Conservation (phyloP, 2,113 vertebrate genomes). For the Atrichornis clamosus region DNA sequence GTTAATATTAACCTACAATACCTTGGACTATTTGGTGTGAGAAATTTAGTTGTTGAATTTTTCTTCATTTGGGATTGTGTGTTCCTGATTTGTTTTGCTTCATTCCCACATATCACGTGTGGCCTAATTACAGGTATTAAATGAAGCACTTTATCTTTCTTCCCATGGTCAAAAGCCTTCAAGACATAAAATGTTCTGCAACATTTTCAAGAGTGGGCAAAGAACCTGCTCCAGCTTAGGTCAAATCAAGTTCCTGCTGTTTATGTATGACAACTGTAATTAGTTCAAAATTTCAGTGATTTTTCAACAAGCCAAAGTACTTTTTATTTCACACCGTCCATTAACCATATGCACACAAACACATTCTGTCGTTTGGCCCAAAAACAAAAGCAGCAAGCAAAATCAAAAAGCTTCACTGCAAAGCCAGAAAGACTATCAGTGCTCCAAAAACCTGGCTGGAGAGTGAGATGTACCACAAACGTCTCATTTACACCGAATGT, state of each 20-base stretch:
- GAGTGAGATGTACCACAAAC: not conserved
- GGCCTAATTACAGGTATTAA: not conserved
- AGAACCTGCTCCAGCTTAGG: not conserved
- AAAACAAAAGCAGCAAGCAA: not conserved
- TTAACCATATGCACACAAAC: not conserved
- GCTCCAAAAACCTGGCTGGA: not conserved
- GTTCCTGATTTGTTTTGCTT: not conserved
- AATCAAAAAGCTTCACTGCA: not conserved
- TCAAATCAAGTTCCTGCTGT: not conserved
- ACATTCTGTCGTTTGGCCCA: not conserved
- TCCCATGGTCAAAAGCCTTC: not conserved
- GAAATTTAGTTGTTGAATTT: not conserved
- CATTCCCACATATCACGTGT: not conserved
- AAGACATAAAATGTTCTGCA: not conserved
- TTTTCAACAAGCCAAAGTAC: not conserved
- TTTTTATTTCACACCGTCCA: not conserved
- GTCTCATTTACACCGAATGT: not conserved
- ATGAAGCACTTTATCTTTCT: not conserved
- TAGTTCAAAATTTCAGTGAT: not conserved
- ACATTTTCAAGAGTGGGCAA: not conserved
- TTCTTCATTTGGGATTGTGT: not conserved
- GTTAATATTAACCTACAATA: not conserved
- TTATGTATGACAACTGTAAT: not conserved
- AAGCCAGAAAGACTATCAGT: not conserved
- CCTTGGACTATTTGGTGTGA: not conserved